phyloP scores from a whole-genome alignment of 1,140 invertebrate species.

The Nautilus pompilius region DNA sequence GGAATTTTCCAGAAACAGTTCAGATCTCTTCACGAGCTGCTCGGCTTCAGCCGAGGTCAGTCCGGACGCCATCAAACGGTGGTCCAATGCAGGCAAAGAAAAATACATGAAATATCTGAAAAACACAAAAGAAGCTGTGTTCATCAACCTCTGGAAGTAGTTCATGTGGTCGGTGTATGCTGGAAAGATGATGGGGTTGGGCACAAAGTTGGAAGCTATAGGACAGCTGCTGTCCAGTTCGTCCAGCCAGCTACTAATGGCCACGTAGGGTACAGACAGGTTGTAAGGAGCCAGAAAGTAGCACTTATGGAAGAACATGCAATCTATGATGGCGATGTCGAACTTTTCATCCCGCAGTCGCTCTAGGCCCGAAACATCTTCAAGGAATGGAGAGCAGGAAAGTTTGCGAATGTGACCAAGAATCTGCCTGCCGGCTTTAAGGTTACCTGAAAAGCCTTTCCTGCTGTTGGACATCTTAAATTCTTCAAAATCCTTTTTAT shows the following conservation, averaged over 20 bases:
- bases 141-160: neutral
- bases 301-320: neutral
- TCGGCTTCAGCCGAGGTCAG: neutral
- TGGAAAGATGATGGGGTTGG: no score
- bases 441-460: neutral
- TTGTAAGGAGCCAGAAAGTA: neutral
- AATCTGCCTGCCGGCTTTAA: neutral
- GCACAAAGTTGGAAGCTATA: neutral
- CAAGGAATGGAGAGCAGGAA: neutral
- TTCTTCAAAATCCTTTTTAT: no score
- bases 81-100: neutral
- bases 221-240: neutral
- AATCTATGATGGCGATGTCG: neutral
- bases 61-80: neutral
- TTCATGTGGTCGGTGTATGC: no score
- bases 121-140: no score
- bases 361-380: neutral
- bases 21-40: neutral
- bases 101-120: neutral
- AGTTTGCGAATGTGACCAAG: neutral
- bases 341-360: neutral
- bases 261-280: neutral
- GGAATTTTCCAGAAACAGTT: conserved; percentile 8
- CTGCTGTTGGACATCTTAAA: neutral
- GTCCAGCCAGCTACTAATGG: neutral